Percentiles rank a stretch among this genome's conserved stretches.
Conservation (phyloP, 1,140 invertebrate species). For the Samia ricini region DNA sequence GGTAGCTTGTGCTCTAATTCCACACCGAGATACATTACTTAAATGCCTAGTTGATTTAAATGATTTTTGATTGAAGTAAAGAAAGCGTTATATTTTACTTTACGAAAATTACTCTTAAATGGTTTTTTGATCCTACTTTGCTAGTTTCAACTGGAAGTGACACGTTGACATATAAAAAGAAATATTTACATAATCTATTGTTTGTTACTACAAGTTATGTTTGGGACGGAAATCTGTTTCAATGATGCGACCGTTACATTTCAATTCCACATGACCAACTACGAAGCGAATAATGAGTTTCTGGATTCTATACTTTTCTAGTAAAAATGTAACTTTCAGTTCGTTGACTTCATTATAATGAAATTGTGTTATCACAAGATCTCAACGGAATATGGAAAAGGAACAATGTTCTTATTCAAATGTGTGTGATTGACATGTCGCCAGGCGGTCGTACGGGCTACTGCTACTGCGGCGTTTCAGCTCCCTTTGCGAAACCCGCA, state of each 20-base stretch:
- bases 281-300: conserved; percentile 31
- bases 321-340: conserved; percentile 53
- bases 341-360: conserved; percentile 57
- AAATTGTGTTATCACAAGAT: conserved; percentile 66
- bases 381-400: conserved; percentile 58
- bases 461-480: conserved; percentile 37
- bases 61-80: no score
- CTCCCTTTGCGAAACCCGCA: conserved; percentile 42
- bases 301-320: conserved; percentile 42
- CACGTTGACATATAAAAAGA: neutral
- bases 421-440: conserved; percentile 70
- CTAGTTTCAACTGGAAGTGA: neutral
- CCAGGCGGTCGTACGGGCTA: conserved; percentile 55
- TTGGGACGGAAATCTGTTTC: neutral
- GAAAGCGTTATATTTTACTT: no score
- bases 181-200: neutral
- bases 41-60: no score
- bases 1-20: no score
- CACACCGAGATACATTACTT: no score
- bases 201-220: neutral
- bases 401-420: conserved; percentile 70
- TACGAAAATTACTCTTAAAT: no score
- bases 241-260: conserved; percentile 53
- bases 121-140: neutral
- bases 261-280: conserved; percentile 52